Evolutionary conservation across 2,888 invertebrate species (phyloP), one percentile per base, ranked within the genome.

Genomic region (Himalopsyche anomala): DNA sequence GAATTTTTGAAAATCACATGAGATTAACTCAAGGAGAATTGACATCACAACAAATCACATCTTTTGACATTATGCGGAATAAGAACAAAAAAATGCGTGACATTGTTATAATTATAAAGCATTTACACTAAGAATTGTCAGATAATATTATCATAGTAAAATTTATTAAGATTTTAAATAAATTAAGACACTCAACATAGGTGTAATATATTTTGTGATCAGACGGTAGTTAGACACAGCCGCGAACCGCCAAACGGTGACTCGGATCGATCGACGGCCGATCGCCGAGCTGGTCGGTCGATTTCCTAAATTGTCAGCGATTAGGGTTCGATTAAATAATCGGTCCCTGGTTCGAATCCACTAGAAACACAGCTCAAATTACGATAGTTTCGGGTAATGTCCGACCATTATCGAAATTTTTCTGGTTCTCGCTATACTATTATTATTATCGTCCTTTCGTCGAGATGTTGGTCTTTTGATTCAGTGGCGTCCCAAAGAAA

Each of bases 221-320:
- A 2, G 8, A 12, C 19, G 9, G 62, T 62, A 62, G 62, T 19
- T 19, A 62, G 62, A 62, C 62, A 56, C 28, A 17, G 80, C 81
- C 55, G 56, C 55, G 56, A 62, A 81, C 38, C 40, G 79, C 80
- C 80, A 83, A 87, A 62, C 84, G 56, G 81, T 85, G 82, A 84
- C 80, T 82, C 82, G 85, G 74, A 84, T 86, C 86, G 87, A 55
- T 84, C 82, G 85, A 45, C 84, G 87, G 55, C 85, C 86, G 87
- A 55, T 84, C 82, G 85, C 54, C 84, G 87, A 74, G 79, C 85
- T 85, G 87, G 79, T 82, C 85, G 84, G 83, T 86, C 87, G 86
- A 87, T 87, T 86, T 86, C 80, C 86, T 84, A 87, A 87, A 87
- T 87, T 87, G 87, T 87, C 80, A 86, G 84, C 87, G 87, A 87